Evolutionary conservation across 2,888 invertebrate genomes (phyloP), one percentile per base, ranked within the genome.

Genomic region (Apamea epomidion): DNA sequence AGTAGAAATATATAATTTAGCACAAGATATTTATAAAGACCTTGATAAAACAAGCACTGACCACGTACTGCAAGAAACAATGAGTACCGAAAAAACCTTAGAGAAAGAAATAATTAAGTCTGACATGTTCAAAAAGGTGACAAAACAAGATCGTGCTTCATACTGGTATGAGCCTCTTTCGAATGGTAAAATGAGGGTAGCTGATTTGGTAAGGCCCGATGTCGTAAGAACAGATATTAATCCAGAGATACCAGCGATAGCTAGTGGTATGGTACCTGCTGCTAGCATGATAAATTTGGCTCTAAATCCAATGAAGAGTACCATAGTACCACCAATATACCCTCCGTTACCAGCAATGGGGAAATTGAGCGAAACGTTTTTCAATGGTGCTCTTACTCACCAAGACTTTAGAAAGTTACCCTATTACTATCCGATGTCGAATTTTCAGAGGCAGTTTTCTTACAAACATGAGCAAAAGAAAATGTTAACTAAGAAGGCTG

Each of bases 11-110:
- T 97, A 97, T 73, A 95, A 94, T 78, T 88, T 97, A 86, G 96
- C 96, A 2, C 94, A 96, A 92, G 95, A 97, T 74, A 94, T 97
- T 84, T 96, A 95, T 74, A 95, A 93, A 74, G 96, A 96, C 90
- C 91, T 96, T 74, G 95, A 95, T 74, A 93, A 88, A 74, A 74
- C 72, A 16, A 91, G 85, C 7, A 89, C 88, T 3, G 91, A 93
- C 14, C 85, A 84, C 32, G 62, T 89, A 3, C 42, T 89, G 14
- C 85, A 92, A 74, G 92, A 93, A 75, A 81, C 87, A 2, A 25
- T 78, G 21, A 60, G 48, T 60, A 73, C 32, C 0, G 45, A 12
- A 8, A 72, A 72, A 58, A 37, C 42, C 85, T 2, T 86, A 82
- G 58, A 77, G 45, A 48, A 87, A 75, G 51, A 78, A 69, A 79